Base-by-base conservation (phyloP, 2,113 vertebrate species). In the Anarrhichthys ocellatus region DNA sequence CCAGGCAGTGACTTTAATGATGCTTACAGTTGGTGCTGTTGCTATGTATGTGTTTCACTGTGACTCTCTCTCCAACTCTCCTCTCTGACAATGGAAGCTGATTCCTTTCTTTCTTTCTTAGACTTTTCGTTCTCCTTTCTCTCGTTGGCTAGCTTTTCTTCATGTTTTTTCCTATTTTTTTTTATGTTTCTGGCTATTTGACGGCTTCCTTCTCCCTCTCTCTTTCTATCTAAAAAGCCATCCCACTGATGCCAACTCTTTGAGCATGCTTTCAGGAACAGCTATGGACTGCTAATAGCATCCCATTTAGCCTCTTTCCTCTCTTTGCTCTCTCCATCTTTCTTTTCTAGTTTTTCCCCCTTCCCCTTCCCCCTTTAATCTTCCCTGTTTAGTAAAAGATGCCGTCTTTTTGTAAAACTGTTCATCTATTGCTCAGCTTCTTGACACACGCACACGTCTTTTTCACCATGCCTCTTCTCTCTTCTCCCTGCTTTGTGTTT, bases 391-490 rank as follows among this genome's bases (percentile, higher is more conserved):
- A 18, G 59, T 52, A 44, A 71, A 72, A 78, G 62, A 71, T 65
- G 22, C 52, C 46, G 80, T 48, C n/a, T 69, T 67, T 86, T 80
- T 84, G 69, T 79, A 64, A 75, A 78, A 64, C 58, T 87, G 59
- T 87, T 87, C 74, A 58, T 86, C 56, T 88, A 74, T 78, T 88
- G 56, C 24, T 72, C 83, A 83, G 42, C 79, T 61, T 75, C 76
- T 72, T 88, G 83, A 93, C 89, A 76, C 84, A 62, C 68, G 6
- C 80, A 36, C 81, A 71, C 61, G 15, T 70, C 42, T 83, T 90
- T 92, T 94, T 95, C 94, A 94, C 93, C 94, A 85, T 95, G 91
- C 93, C 88, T 96, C 84, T 95, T 93, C 87, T 94, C 92, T 93
- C 92, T 91, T 94, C 84, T 94, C 93, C 94, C 92, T 80, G 92